Percentiles rank a stretch among this genome's conserved stretches.
Evolutionary conservation across 2,888 invertebrate species (phyloP).

Genomic region (Gortyna flavago): DNA sequence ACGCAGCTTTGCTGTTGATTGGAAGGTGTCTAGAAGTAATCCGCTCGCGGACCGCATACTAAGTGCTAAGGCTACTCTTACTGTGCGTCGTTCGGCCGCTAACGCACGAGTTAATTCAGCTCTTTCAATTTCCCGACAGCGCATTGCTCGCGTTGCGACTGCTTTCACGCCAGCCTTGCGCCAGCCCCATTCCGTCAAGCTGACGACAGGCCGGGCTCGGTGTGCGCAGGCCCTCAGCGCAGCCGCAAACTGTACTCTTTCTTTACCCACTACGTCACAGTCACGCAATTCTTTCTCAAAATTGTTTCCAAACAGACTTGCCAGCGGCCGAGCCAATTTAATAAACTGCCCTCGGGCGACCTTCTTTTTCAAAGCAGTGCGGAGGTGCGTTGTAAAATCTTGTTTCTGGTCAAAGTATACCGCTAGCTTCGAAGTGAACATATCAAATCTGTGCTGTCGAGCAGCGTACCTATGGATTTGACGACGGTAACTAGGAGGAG

Average conservation of each 20-base stretch:
- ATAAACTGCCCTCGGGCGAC: neutral
- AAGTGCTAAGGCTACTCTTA: conserved; percentile 71
- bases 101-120: conserved; percentile 65
- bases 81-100: conserved; percentile 70
- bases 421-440: conserved; percentile 72
- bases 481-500: neutral
- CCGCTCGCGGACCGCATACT: conserved; percentile 18
- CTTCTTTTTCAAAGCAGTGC: conserved; percentile 37
- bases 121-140: conserved; percentile 66
- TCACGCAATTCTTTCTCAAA: conserved; percentile 51
- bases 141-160: conserved; percentile 72
- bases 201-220: conserved; percentile 69
- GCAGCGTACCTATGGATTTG: conserved; percentile 15
- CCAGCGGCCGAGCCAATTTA: conserved; percentile 53
- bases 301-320: conserved; percentile 43
- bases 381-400: conserved; percentile 68
- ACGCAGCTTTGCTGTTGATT: conserved; percentile 63
- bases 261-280: conserved; percentile 47
- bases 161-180: conserved; percentile 74
- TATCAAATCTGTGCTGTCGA: conserved; percentile 62
- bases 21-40: conserved; percentile 56
- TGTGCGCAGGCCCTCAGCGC: conserved; percentile 74
- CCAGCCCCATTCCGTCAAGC: conserved; percentile 72
- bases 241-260: conserved; percentile 63
- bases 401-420: conserved; percentile 77